Conservation (phyloP, 2,113 vertebrate genomes). For the Antigone vipio region DNA sequence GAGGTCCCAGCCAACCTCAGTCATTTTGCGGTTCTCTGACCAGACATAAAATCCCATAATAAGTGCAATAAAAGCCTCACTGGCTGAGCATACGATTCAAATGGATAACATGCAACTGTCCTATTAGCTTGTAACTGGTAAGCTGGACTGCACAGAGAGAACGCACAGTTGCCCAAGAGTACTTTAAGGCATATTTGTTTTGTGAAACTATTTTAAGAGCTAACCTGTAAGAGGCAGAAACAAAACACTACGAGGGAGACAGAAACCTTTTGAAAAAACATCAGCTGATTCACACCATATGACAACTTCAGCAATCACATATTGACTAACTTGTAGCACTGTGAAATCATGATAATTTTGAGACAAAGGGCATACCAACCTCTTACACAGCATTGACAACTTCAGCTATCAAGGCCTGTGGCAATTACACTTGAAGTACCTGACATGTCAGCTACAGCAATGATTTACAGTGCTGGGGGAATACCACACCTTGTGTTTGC, state of each 20-base stretch:
- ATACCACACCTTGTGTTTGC: fast-evolving
- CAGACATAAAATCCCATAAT: not conserved
- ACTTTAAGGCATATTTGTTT: not conserved
- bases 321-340: not conserved
- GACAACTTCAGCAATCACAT: not conserved
- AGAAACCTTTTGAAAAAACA: not conserved
- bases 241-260: not conserved
- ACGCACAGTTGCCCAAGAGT: not conserved
- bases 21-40: not conserved
- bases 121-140: not conserved
- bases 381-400: not conserved
- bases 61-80: not conserved
- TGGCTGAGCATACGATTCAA: not conserved
- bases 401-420: not conserved
- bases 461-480: not conserved
- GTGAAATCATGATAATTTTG: not conserved
- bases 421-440: not conserved
- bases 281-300: not conserved
- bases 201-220: not conserved
- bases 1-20: not conserved
- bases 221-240: not conserved
- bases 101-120: not conserved
- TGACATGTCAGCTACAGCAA: not conserved
- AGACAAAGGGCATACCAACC: not conserved
- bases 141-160: not conserved